phyloP scores from a whole-genome alignment of 2,113 vertebrate genomes.

The Melanerpes formicivorus region DNA sequence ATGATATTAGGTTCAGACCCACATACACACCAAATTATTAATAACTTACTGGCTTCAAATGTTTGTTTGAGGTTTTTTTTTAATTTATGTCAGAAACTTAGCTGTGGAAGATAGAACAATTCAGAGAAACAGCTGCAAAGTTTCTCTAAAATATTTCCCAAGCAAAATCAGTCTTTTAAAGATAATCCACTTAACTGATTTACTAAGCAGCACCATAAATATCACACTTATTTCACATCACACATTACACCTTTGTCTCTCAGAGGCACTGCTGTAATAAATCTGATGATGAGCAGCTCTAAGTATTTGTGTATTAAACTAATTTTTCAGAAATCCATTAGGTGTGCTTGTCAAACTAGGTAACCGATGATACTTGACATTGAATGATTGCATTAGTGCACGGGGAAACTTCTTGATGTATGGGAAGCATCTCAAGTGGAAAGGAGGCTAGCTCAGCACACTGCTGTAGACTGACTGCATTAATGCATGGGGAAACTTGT shows the following conservation, averaged over 20 bases:
- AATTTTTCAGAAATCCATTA: background rate
- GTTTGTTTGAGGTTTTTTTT: background rate
- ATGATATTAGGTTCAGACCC: background rate
- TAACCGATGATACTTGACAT: background rate
- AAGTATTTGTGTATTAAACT: background rate
- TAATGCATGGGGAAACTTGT: no score
- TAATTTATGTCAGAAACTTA: background rate
- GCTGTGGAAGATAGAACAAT: background rate
- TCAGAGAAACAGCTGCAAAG: background rate
- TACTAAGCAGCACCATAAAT: background rate
- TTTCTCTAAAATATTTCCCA: background rate
- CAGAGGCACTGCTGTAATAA: background rate
- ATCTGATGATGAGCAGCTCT: background rate
- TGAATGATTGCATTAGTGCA: background rate
- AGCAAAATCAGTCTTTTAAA: background rate
- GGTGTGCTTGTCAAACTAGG: background rate
- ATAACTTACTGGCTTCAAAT: background rate
- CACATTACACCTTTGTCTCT: background rate
- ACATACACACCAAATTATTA: background rate
- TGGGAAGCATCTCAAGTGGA: background rate
- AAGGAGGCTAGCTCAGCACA: background rate
- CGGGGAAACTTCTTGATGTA: background rate
- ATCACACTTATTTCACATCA: background rate
- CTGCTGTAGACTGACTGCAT: no score
- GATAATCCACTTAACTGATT: background rate